Percentiles rank a stretch among this genome's conserved stretches.
Evolutionary conservation across 2,113 vertebrate species (phyloP).

Genomic region (Hypanus sabinus): DNA sequence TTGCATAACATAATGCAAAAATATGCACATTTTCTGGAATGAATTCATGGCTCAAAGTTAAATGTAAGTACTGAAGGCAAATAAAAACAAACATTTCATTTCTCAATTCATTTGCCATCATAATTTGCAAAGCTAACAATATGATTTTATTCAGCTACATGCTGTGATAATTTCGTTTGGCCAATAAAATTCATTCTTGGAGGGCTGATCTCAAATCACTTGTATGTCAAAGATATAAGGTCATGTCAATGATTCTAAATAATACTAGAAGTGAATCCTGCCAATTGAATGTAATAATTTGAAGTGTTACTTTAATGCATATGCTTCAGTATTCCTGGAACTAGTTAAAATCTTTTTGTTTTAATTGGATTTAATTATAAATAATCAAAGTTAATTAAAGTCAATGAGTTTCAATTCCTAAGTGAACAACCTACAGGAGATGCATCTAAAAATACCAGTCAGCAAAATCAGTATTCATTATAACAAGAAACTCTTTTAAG

Average conservation of each 20-base stretch:
- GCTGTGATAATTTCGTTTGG: not conserved
- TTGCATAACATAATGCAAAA: not conserved
- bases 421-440: not conserved
- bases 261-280: not conserved
- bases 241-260: not conserved
- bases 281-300: not conserved
- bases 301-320: slow-evolving; percentile 7
- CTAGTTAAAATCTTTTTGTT: not conserved
- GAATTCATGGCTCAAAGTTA: not conserved
- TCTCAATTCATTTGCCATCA: not conserved
- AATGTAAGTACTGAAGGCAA: not conserved
- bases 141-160: not conserved
- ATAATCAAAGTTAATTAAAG: slow-evolving; percentile 29
- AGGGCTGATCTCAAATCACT: not conserved
- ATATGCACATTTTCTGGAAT: not conserved
- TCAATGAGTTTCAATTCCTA: slow-evolving; percentile 15
- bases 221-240: not conserved
- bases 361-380: slow-evolving; percentile 26
- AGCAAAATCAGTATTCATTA: slow-evolving; percentile 18
- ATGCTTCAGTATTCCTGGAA: not conserved
- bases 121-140: not conserved
- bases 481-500: not conserved
- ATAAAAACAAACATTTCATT: not conserved
- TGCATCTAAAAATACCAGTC: not conserved
- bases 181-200: not conserved